These are phyloP conservation scores for cattle (Bos taurus) DNA, from an alignment of 2,113 vertebrate species.

Conservation along the genomic window DNA sequence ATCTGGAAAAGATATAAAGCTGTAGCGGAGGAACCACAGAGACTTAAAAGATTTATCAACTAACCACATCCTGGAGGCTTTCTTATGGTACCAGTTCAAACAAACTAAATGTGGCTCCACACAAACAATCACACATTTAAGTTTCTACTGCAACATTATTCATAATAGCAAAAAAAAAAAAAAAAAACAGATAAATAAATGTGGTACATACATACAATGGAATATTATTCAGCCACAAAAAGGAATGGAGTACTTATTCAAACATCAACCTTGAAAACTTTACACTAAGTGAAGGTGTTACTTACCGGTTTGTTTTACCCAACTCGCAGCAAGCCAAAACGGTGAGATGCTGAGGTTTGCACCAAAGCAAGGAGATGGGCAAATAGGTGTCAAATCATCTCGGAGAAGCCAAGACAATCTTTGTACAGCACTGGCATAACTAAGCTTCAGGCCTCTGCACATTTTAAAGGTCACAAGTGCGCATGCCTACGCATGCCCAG, in stretches of 20 bases:
- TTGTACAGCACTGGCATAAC: neutral
- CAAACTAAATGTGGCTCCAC: neutral
- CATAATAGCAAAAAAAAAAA: neutral
- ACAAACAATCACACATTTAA: neutral
- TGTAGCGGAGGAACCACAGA: neutral
- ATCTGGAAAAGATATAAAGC: neutral
- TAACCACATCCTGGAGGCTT: neutral
- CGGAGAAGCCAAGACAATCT: neutral
- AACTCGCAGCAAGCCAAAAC: neutral
- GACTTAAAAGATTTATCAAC: neutral
- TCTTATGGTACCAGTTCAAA: neutral
- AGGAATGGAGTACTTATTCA: neutral
- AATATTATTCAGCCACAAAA: neutral
- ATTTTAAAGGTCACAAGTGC: neutral
- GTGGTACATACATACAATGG: neutral
- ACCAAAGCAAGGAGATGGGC: neutral
- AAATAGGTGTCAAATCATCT: neutral
- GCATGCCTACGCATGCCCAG: neutral
- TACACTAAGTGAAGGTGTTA: neutral
- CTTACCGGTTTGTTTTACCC: neutral
- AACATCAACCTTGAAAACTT: neutral
- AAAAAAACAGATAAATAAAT: neutral
- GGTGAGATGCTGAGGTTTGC: neutral
- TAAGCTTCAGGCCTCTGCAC: no score
- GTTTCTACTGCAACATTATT: neutral